phyloP scores from a whole-genome alignment of 2,113 vertebrate species.

The Polypterus bichir region DNA sequence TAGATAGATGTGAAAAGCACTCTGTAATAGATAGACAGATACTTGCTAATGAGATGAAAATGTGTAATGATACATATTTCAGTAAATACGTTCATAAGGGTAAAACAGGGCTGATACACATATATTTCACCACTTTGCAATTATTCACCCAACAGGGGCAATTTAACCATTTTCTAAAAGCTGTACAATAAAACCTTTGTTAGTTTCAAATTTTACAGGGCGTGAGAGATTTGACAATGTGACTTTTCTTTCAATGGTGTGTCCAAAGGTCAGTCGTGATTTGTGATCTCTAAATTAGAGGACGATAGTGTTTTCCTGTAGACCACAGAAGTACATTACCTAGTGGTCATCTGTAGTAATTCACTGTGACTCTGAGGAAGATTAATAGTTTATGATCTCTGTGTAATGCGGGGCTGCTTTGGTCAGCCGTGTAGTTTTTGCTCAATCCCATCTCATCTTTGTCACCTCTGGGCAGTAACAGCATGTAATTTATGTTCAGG shows the following conservation, averaged over 20 bases:
- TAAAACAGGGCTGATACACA: too few species aligned
- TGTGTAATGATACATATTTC: too few species aligned
- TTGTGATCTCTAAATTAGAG: conserved; percentile 27
- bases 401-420: conserved; percentile 32
- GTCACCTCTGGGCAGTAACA: conserved; percentile 42
- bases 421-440: conserved; percentile 30
- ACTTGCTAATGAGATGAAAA: too few species aligned
- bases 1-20: too few species aligned
- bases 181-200: too few species aligned
- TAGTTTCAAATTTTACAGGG: too few species aligned
- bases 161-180: too few species aligned
- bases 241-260: neutral
- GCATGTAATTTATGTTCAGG: conserved; percentile 58
- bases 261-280: conserved; percentile 30
- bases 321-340: conserved; percentile 38
- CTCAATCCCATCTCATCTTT: conserved; percentile 46
- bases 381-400: conserved; percentile 43
- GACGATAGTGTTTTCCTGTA: conserved; percentile 24
- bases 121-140: too few species aligned
- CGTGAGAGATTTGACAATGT: neutral
- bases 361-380: conserved; percentile 39
- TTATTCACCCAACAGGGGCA: too few species aligned
- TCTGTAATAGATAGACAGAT: too few species aligned
- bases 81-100: too few species aligned
- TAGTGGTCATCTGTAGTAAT: conserved; percentile 37